Base-by-base conservation (phyloP, 2,113 vertebrate genomes). In the Rhabdornis inornatus region DNA sequence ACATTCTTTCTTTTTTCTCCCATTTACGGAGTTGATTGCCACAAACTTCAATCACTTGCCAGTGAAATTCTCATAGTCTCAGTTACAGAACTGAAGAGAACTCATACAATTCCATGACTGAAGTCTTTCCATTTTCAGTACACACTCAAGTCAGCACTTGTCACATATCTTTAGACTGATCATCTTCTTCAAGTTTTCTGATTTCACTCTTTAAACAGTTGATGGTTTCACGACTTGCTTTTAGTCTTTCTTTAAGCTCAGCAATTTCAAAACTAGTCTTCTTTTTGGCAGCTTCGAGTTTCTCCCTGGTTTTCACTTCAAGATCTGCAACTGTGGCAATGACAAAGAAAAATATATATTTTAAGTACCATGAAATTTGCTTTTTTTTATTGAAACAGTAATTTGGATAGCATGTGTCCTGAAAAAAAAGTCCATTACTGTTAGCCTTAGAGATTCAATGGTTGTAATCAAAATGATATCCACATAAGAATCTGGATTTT, bases 181-280 rank as follows among this genome's bases (percentile, higher is more conserved):
- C 99, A 39, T 99, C 99, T 95, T 99, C 99, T 98, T 99, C 99
- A 86, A 99, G 98, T 95, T 99, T 99, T 75, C 99, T 98, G 91
- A 99, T 99, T 97, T 99, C 99, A 93, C 95, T 98, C 98, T 99
- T 99, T 89, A 99, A 98, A 94, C 99, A 98, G 97, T 99, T 99
- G 96, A 99, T 99, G 92, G 99, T 99, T 97, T 99, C 99, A 96
- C 99, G 98, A 96, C 99, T 99, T 97, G 99, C 99, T 98, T 99
- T 99, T 88, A 99, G 97, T 96, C 99, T 99, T 95, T 99, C 99
- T 97, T 99, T 99, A 92, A 99, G 98, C 94, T 99, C 99, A 18
- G 99, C 98, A 70, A 99, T 99, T 98, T 99, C 99, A 97, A 99
- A 99, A 92, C 99, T 99, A 60, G 99, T 99, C 97, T 99, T 99